Percentiles rank a stretch among this genome's conserved stretches.
Evolutionary conservation across 2,113 vertebrate genomes (phyloP).

Genomic region (Myodes glareolus): DNA sequence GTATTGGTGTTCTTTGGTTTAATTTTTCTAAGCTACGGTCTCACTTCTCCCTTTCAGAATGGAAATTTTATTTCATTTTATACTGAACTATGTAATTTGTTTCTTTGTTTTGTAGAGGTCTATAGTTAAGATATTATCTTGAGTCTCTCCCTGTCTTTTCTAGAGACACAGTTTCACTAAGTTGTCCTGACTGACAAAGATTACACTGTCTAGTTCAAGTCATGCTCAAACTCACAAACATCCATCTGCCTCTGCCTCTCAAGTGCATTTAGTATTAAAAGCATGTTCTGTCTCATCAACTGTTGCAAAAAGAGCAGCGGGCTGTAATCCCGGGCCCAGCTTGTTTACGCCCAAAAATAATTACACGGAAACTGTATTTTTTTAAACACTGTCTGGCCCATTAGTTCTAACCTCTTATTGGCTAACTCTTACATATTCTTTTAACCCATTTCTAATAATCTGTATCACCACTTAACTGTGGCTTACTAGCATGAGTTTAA

Average conservation of each 20-base stretch:
- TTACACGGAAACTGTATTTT: too few relatives aligned
- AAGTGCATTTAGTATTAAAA: neutral
- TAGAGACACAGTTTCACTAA: neutral
- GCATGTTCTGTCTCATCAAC: accelerated
- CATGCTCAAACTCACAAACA: neutral
- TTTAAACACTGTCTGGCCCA: too few relatives aligned
- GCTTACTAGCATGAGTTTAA: too few relatives aligned
- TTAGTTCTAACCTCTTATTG: too few relatives aligned
- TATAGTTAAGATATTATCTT: neutral
- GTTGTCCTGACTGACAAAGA: neutral
- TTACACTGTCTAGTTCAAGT: neutral
- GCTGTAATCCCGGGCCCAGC: too few relatives aligned
- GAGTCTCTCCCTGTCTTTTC: neutral
- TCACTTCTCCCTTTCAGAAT: neutral
- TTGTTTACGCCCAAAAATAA: too few relatives aligned
- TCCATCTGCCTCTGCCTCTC: neutral
- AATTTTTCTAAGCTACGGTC: neutral
- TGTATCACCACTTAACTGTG: too few relatives aligned
- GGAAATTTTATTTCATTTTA: neutral
- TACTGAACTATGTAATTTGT: too few relatives aligned
- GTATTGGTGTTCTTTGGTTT: neutral
- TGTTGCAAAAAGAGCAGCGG: too few relatives aligned
- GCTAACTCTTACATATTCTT: too few relatives aligned
- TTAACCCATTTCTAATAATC: too few relatives aligned
- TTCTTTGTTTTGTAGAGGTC: neutral